A percentile compares a stretch with the other conserved stretches of the same genome.
These are phyloP conservation scores for Acyrthosiphon pisum DNA, from an alignment of 1,140 invertebrate species.

Conservation along the genomic window DNA sequence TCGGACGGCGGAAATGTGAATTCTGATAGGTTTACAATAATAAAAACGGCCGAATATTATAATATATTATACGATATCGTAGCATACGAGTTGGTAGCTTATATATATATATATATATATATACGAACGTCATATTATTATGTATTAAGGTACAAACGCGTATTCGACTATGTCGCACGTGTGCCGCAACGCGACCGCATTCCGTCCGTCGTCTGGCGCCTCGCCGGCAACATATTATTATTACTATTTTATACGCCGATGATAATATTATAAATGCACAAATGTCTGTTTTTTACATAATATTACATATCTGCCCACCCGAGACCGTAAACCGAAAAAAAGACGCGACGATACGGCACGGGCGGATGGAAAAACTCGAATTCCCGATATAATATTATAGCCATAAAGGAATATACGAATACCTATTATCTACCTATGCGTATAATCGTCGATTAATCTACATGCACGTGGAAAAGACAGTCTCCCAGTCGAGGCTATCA, in stretches of 20 bases:
- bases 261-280: conserved; percentile 7
- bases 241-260: not conserved
- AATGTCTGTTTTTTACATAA: not conserved
- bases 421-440: not conserved
- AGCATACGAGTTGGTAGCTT: no score
- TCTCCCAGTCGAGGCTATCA: not conserved
- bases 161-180: conserved; percentile 28
- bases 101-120: no score
- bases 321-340: not conserved
- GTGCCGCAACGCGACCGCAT: conserved; percentile 49
- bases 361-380: not conserved
- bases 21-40: conserved; percentile 42
- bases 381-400: not conserved
- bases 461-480: not conserved
- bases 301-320: not conserved
- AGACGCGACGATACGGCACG: not conserved
- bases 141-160: conserved; percentile 8
- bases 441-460: not conserved
- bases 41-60: conserved; percentile 24
- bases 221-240: not conserved
- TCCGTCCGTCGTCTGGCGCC: conserved; percentile 44
- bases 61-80: not conserved
- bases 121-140: not conserved
- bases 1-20: conserved; percentile 23
- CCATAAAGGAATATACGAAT: no score